phyloP scores from a whole-genome alignment of 2,888 invertebrate species.

The Panopea generosa region DNA sequence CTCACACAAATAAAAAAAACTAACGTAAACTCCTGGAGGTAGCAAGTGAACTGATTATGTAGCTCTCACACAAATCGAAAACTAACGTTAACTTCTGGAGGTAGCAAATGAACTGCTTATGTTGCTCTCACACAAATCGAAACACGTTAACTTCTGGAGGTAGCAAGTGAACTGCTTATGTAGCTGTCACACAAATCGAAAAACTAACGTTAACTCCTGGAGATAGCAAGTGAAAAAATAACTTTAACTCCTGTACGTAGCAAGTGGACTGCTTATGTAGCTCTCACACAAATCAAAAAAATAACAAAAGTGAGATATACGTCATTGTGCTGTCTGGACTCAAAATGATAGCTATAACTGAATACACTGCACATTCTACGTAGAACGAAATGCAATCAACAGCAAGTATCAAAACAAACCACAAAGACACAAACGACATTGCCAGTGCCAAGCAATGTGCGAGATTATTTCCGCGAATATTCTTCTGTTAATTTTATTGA shows the following conservation, averaged over 20 bases:
- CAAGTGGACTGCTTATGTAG: slow-evolving; percentile 16
- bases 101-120: too few species aligned
- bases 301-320: slow-evolving; percentile 30
- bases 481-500: slow-evolving; percentile 14
- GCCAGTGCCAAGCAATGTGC: slow-evolving; percentile 31
- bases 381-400: slow-evolving; percentile 50
- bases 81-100: too few species aligned
- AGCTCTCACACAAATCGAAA: too few species aligned
- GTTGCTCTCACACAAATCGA: slow-evolving; percentile 20
- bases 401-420: slow-evolving; percentile 28
- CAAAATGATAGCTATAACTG: slow-evolving; percentile 39
- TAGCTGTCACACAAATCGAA: too few species aligned
- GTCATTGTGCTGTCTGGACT: slow-evolving; percentile 43
- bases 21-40: too few species aligned
- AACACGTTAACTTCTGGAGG: slow-evolving; percentile 19
- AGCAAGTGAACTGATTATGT: too few species aligned
- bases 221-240: too few species aligned
- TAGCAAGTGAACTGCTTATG: too few species aligned
- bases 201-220: too few species aligned
- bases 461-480: slow-evolving; percentile 33
- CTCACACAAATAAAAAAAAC: too few species aligned
- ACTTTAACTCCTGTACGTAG: slow-evolving; percentile 27
- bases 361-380: slow-evolving; percentile 47
- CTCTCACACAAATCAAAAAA: slow-evolving; percentile 38
- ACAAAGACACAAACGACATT: slow-evolving; percentile 36